Conservation (phyloP, 2,113 vertebrate species). For the Podilymbus podiceps region DNA sequence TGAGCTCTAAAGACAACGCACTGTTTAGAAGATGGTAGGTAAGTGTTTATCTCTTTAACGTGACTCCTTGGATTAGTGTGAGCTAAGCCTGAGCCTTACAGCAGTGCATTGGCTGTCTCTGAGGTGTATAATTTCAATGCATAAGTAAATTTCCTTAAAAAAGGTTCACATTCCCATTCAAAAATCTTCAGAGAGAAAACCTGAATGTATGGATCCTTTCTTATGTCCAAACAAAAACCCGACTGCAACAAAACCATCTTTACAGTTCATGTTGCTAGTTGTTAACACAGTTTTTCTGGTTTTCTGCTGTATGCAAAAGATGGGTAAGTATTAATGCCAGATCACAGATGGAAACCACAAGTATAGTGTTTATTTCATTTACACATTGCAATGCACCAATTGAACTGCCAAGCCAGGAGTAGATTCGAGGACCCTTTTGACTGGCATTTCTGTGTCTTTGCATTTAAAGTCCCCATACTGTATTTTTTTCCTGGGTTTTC, state of each 20-base stretch:
- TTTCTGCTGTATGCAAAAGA: neutral
- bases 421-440: neutral
- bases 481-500: neutral
- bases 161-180: neutral
- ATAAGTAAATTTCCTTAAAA: neutral
- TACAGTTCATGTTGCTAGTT: neutral
- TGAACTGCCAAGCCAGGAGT: neutral
- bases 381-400: neutral
- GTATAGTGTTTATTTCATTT: neutral
- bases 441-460: neutral
- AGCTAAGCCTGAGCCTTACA: neutral
- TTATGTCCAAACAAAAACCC: neutral
- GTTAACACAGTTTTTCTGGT: neutral
- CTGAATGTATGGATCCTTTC: neutral
- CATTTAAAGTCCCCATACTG: neutral
- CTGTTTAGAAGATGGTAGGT: neutral
- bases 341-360: neutral
- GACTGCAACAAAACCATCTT: neutral
- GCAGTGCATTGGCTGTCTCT: neutral
- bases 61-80: neutral
- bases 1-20: neutral
- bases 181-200: neutral
- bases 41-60: neutral
- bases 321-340: neutral
- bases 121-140: neutral